Evolutionary conservation across 2,888 invertebrate genomes (phyloP), one percentile per base, ranked within the genome.

Genomic region (Dolomedes plantarius): DNA sequence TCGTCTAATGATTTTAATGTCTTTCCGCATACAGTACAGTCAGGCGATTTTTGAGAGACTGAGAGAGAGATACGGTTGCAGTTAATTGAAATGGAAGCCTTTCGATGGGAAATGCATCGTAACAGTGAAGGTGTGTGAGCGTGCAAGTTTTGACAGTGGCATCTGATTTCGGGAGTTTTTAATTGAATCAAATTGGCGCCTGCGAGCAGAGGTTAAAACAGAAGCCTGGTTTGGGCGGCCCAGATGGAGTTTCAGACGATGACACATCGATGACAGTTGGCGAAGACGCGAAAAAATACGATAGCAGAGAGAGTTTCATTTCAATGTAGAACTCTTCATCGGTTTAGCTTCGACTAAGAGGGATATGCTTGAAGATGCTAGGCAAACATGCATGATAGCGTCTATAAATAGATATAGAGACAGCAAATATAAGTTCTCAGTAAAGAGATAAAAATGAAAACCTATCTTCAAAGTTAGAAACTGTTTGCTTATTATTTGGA

Each of bases 1-100:
- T 23, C 56, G 23, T 11, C 23, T 23, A 56, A 56, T 56, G 56
- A 56, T 56, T 56, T 56, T 56, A 56, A 56, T 56, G 56, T 56
- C 56, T 56, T 56, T 46, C 16, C 56, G 56, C 56, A 16, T 16
- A 13, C 16, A 11, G 6, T 16, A 16, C 41, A 56, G 23, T 23
- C 56, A 5, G 56, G 56, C 1, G 1, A 23, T 56, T 56, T 56
- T 19, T 23, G 36, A 36, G 36, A 36, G 9, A 36, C n/a, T n/a
- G 36, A 36, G 36, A 36, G 56, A 46, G 46, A 56, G 56, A 46
- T 46, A 13, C 16, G 41, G 41, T 46, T 13, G 16, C 41, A 46
- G 41, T 56, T 56, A 56, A 56, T 56, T 56, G 56, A 56, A 56
- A 56, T 56, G 56, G 23, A 56, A 56, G 56, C 56, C 23, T 56